Evolutionary conservation across 2,888 invertebrate genomes (phyloP).

Genomic region (Chloroclystis v-ata): DNA sequence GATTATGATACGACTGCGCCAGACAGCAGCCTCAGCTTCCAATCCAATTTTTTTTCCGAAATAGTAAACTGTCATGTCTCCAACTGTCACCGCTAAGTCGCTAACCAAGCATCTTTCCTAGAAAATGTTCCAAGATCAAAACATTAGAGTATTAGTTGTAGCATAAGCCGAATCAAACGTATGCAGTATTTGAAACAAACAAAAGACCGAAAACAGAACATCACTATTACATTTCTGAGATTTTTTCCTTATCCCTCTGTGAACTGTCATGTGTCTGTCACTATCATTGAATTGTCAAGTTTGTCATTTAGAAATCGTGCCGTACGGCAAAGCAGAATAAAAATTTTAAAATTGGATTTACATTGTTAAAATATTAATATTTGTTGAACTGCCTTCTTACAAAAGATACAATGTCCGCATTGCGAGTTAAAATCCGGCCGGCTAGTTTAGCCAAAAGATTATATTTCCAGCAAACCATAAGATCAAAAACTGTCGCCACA

Average conservation of each 20-base stretch:
- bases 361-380: no score
- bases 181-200: no score
- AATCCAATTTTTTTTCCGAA: neutral
- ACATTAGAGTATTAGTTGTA: neutral
- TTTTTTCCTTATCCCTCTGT: no score
- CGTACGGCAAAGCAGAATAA: no score
- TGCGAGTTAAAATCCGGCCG: conserved; percentile 48
- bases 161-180: neutral
- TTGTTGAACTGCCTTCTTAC: no score
- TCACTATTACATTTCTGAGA: no score
- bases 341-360: no score
- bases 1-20: conserved; percentile 14
- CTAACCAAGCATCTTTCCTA: neutral
- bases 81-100: neutral
- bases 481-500: conserved; percentile 38
- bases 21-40: neutral
- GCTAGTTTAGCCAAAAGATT: conserved; percentile 49
- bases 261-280: no score
- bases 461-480: conserved; percentile 43
- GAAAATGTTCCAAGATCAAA: neutral
- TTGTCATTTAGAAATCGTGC: no score
- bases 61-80: neutral
- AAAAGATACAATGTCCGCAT: conserved; percentile 48
- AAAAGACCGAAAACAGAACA: neutral
- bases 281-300: no score